These are phyloP conservation scores for Hydriomena furcata DNA, from an alignment of 2,888 invertebrate species.

Conservation along the genomic window DNA sequence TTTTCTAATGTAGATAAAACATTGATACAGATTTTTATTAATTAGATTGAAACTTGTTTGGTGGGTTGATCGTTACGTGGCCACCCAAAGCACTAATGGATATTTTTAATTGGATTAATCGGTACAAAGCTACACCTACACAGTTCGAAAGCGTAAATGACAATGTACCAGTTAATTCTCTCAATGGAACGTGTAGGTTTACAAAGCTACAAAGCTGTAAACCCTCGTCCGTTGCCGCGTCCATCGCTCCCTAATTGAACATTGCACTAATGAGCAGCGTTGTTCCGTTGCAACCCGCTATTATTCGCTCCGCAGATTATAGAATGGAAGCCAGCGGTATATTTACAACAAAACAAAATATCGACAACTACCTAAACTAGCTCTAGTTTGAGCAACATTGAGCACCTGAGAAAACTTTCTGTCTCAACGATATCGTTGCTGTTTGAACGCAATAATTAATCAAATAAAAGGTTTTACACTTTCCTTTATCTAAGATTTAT, in stretches of 20 bases:
- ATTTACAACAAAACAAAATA: too few species aligned
- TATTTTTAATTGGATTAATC: conserved; percentile 10
- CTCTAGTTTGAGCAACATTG: too few species aligned
- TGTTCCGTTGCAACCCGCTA: conserved; percentile 76
- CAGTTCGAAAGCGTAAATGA: conserved; percentile 36
- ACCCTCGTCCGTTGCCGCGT: conserved; percentile 47
- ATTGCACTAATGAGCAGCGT: conserved; percentile 80
- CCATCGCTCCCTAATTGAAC: conserved; percentile 75
- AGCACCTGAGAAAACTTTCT: too few species aligned
- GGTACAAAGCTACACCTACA: conserved; percentile 8
- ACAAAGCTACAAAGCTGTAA: conserved; percentile 49
- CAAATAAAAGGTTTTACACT: too few species aligned
- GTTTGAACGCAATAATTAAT: too few species aligned
- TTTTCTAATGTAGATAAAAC: too few species aligned
- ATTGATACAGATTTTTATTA: too few species aligned
- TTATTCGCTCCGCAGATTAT: conserved; percentile 72
- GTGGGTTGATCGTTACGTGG: too few species aligned
- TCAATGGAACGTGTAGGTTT: conserved; percentile 36
- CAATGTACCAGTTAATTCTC: conserved; percentile 43
- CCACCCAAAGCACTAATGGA: neutral
- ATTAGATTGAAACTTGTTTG: too few species aligned
- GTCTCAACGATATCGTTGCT: too few species aligned
- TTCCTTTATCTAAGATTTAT: too few species aligned
- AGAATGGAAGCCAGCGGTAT: conserved; percentile 33
- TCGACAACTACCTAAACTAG: too few species aligned